Conservation (phyloP, 1,140 invertebrate genomes). For the Hestina assimilis region DNA sequence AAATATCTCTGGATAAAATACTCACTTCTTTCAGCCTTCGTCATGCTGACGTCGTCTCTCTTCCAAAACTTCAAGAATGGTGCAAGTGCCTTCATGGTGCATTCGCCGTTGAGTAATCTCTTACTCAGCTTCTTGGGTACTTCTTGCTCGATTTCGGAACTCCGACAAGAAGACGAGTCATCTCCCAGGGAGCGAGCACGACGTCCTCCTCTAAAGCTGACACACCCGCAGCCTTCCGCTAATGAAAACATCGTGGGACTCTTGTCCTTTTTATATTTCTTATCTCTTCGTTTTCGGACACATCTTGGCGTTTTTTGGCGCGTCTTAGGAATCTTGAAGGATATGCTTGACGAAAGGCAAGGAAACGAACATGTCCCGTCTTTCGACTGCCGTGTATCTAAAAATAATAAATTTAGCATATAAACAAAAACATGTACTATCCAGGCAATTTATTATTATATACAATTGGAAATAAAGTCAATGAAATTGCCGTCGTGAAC, state of each 20-base stretch:
- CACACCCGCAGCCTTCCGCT: slow-evolving; percentile 73
- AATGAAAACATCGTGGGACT: slow-evolving; percentile 71
- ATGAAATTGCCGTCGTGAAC: slow-evolving; percentile 39
- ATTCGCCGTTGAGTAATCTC: slow-evolving; percentile 62
- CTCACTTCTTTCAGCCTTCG: slow-evolving; percentile 85
- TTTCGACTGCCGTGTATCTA: slow-evolving; percentile 35
- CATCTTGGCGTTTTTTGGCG: slow-evolving; percentile 65
- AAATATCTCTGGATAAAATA: too few species aligned
- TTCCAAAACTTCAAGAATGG: slow-evolving; percentile 80
- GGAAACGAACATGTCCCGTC: slow-evolving; percentile 30
- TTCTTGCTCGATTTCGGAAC: slow-evolving; percentile 79
- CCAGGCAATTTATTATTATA: background rate
- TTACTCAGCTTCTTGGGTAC: slow-evolving; percentile 60
- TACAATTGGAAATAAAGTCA: background rate
- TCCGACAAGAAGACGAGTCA: slow-evolving; percentile 80
- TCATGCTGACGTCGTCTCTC: slow-evolving; percentile 82
- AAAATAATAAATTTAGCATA: slow-evolving; percentile 17
- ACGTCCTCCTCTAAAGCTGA: slow-evolving; percentile 65
- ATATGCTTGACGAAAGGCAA: slow-evolving; percentile 9
- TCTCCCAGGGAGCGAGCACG: slow-evolving; percentile 71
- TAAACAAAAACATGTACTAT: background rate
- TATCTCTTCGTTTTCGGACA: slow-evolving; percentile 73
- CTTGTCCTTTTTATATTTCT: slow-evolving; percentile 65
- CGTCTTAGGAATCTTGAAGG: slow-evolving; percentile 64
- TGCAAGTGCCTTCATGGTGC: slow-evolving; percentile 72